Evolutionary conservation across 2,113 vertebrate species (phyloP), one percentile per base, ranked within the genome.

Genomic region (Microcebus griseorufus): DNA sequence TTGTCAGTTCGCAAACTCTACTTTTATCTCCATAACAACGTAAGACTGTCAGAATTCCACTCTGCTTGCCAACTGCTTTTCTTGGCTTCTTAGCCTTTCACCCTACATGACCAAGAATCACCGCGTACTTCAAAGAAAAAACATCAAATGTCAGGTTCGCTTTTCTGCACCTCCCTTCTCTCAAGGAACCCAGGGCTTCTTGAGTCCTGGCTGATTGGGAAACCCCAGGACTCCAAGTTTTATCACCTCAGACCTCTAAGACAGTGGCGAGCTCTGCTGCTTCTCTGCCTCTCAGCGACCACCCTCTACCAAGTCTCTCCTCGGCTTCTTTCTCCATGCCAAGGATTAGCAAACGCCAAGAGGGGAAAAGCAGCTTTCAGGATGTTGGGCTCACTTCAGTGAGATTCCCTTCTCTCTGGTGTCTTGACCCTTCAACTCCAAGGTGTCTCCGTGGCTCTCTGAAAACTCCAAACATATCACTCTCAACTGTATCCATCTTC

Each of bases 71-170:
- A 92, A 37, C 53, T 88, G 79, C 55, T 72, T 79, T 92, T 73
- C 84, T 76, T 53, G 79, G 60, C 90, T 16, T 83, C 78, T 60
- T 45, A 48, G 75, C 27, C 78, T 82, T 82, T 95, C 51, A 42
- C 51, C 34, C 67, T 51, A 75, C 29, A 6, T 78, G 37, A 72
- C 53, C 83, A 83, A 83, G 65, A 81, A 27, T 87, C 48, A 76
- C 69, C 78, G 55, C 62, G 29, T 27, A 45, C 83, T 88, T 92
- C 70, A 84, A 87, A 94, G 89, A n/a, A 53, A 70, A 92, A 70
- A 42, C 42, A 79, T 62, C 84, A 78, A 67, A 65, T 72, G 14
- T 55, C 89, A 84, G 93, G 25, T 25, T 95, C 27, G 9, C 64
- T 84, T 65, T 53, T 83, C 79, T 65, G 78, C 6, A 29, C 53